Conservation (phyloP, 2,113 vertebrate species). For the Tympanuchus pallidicinctus region DNA sequence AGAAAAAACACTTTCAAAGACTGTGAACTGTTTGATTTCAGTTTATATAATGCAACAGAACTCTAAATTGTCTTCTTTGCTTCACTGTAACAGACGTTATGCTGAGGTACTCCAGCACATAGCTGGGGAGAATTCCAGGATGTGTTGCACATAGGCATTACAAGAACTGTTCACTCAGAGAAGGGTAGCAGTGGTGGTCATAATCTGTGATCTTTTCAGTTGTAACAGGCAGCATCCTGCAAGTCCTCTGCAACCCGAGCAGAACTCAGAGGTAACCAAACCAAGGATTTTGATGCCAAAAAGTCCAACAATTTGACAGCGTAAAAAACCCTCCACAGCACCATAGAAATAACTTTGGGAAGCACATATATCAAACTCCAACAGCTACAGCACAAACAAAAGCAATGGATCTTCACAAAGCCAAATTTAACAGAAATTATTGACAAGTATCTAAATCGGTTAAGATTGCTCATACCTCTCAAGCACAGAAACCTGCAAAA, state of each 20-base stretch:
- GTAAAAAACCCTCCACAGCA: not conserved
- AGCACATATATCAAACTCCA: not conserved
- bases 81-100: not conserved
- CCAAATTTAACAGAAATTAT: not conserved
- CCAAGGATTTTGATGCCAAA: not conserved
- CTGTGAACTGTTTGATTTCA: slow-evolving; percentile 41
- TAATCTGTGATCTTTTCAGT: not conserved
- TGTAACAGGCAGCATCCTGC: not conserved
- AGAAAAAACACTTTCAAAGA: slow-evolving; percentile 54
- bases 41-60: not conserved
- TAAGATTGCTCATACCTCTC: not conserved
- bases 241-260: not conserved
- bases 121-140: not conserved
- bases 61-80: not conserved
- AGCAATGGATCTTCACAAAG: not conserved
- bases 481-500: not conserved
- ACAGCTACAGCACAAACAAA: not conserved
- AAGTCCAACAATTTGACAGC: not conserved
- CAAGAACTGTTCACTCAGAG: not conserved
- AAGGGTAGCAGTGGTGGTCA: not conserved
- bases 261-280: not conserved
- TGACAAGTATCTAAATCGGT: not conserved
- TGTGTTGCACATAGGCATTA: not conserved
- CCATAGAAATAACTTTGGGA: not conserved
- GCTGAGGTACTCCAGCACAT: not conserved